Base-by-base conservation (phyloP, 2,888 invertebrate genomes). In the Xestia xanthographa region DNA sequence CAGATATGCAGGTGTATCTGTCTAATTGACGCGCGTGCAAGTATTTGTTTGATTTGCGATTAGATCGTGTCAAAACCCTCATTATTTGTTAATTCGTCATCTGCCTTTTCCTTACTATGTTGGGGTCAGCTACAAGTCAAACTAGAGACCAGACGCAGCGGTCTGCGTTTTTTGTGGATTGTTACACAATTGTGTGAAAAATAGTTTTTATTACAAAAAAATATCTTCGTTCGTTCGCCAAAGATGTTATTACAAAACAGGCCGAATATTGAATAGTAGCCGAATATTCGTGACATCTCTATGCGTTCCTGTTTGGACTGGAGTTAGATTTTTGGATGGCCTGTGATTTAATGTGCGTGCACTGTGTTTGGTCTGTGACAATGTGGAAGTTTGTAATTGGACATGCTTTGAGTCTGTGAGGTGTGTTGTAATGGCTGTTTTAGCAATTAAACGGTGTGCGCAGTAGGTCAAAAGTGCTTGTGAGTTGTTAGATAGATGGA, bases 341-440 rank as follows among this genome's bases (percentile, higher is more conserved):
- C 66, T 65, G 69, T 72, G 73, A 74, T 80, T 67, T 73, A 69
- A 80, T 72, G 65, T 34, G 58, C 66, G 56, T 66, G 38, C 2
- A 50, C 67, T 66, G 41, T 67, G 34, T 76, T 77, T 72, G 45
- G 34, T 66, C 22, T 60, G 45, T 60, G 41, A 60, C 65, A 66
- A 53, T 58, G 38, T 48, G 29, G 29, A 48, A 79, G 22, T 79
- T 79, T 38, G 73, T 79, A 78, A 71, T 67, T 67, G 67, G 63
- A 74, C 79, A 66, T 63, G 74, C 45, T 63, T 53, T 50, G 26
- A 17, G 1, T 60, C 12, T 41, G 43, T 20, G 48, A 66, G 56
- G 79, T 79, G 29, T 50, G 26, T n/a, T 79, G 34, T 38, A 38
- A 66, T 72, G 34, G 9, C 20, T 62, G 73, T 20, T 79, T 66